Evolutionary conservation across 2,888 invertebrate genomes (phyloP), one percentile per base, ranked within the genome.

Genomic region (Synergus itoensis): DNA sequence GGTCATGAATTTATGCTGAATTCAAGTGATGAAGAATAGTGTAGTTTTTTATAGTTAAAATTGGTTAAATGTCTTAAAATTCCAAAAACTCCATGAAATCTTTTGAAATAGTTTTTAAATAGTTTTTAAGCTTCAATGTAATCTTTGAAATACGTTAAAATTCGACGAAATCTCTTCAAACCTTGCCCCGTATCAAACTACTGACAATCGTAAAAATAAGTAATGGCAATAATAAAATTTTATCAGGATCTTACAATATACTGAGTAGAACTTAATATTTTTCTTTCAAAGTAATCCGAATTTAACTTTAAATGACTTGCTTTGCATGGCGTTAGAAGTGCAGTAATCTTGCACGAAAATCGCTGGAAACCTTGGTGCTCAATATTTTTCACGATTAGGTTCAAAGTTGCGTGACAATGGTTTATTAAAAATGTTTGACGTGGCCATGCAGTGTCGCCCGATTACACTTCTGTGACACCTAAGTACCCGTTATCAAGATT

Each of bases 401-500:
- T 36, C 5, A 73, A 36, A 57, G 73, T 73, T 73, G 73, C 73
- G 73, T 73, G 73, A 53, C 73, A 57, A 73, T 53, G 18, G 73
- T 57, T 73, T 73, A 73, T 73, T 40, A 73, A 73, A 36, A 73
- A 53, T 73, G 53, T 73, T 53, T 73, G 40, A 53, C 73, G n/a
- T 57, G 73, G 53, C 53, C 73, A 53, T 73, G 73, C 53, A 57
- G 36, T 73, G 73, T 48, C 53, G 18, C n/a, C 36, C 73, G 18
- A 73, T 57, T 73, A 40, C 53, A 28, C n/a, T 57, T 73, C 12
- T 57, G 40, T 40, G 73, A 57, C 73, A 73, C 73, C 73, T 73
- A 36, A 53, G 36, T 16, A 53, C 73, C 48, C 36, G 53, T 53
- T 73, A 69, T 69, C 36, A 16, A n/a, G 69, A 69, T 73, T 53